Conservation (phyloP, 2,797 vertebrate genomes). For the Falco concolor region DNA sequence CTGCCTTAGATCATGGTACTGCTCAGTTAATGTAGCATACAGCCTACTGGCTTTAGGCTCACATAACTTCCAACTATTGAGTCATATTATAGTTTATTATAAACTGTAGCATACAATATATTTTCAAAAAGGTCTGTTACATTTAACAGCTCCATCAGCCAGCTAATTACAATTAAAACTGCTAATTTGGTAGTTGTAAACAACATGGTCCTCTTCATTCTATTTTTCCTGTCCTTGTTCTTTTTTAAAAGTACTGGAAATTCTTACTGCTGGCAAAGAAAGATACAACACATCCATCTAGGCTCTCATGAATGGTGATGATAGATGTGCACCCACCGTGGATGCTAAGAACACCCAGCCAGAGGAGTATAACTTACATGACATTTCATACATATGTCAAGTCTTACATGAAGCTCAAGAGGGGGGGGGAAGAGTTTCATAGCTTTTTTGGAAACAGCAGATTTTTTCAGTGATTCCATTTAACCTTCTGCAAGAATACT, state of each 20-base stretch:
- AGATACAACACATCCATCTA: background rate
- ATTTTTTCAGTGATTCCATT: background rate
- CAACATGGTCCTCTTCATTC: background rate
- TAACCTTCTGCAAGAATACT: background rate
- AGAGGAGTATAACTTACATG: background rate
- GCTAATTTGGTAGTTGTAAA: background rate
- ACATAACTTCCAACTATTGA: background rate
- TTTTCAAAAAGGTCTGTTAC: background rate
- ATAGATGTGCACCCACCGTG: background rate
- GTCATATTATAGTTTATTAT: background rate
- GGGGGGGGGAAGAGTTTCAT: background rate
- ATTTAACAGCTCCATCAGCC: background rate
- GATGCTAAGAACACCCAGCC: background rate
- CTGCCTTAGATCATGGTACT: background rate
- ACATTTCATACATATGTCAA: background rate
- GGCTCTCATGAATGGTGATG: background rate
- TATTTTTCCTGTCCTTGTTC: background rate
- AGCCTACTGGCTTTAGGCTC: background rate
- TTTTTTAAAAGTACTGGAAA: background rate
- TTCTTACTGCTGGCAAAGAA: background rate
- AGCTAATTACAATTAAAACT: background rate
- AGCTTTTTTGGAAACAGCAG: background rate
- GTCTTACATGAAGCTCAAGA: background rate
- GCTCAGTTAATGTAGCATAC: background rate
- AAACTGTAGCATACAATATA: background rate